These are phyloP conservation scores for Lucilia cuprina DNA, from an alignment of 1,140 invertebrate species.

Conservation along the genomic window DNA sequence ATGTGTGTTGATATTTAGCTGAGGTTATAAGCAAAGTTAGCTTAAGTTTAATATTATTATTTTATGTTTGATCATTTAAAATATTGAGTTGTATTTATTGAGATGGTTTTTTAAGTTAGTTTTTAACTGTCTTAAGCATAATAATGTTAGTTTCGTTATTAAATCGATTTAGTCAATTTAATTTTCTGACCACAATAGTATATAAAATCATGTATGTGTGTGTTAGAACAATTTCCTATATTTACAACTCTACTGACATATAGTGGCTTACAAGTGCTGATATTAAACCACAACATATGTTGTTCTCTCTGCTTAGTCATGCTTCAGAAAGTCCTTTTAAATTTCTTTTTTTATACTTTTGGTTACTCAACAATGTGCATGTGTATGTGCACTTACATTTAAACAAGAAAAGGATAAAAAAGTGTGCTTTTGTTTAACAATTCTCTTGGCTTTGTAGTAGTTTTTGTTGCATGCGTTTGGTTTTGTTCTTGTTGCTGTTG, in stretches of 20 bases:
- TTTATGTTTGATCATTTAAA: too few relatives aligned
- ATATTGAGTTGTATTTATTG: too few relatives aligned
- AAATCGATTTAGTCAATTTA: too few relatives aligned
- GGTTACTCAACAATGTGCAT: too few relatives aligned
- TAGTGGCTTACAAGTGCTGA: not conserved
- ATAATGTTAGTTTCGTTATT: not conserved
- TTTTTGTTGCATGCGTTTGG: not conserved
- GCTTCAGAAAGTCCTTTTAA: slow-evolving; percentile 26
- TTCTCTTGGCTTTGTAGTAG: not conserved
- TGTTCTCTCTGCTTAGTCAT: slow-evolving; percentile 22
- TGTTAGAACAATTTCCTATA: not conserved
- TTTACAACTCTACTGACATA: not conserved
- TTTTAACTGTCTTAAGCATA: not conserved
- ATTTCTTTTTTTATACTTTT: not conserved
- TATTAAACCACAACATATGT: slow-evolving; percentile 34
- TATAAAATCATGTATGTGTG: not conserved
- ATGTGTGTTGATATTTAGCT: too few relatives aligned
- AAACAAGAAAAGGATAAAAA: not conserved
- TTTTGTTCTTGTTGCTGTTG: not conserved
- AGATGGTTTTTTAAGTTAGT: too few relatives aligned
- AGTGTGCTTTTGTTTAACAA: slow-evolving; percentile 5
- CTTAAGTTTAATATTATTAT: too few relatives aligned
- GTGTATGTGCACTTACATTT: not conserved
- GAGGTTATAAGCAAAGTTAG: too few relatives aligned
- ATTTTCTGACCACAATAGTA: too few relatives aligned